Base-by-base conservation (phyloP, 2,797 vertebrate genomes). In the Diglossa cyanea region DNA sequence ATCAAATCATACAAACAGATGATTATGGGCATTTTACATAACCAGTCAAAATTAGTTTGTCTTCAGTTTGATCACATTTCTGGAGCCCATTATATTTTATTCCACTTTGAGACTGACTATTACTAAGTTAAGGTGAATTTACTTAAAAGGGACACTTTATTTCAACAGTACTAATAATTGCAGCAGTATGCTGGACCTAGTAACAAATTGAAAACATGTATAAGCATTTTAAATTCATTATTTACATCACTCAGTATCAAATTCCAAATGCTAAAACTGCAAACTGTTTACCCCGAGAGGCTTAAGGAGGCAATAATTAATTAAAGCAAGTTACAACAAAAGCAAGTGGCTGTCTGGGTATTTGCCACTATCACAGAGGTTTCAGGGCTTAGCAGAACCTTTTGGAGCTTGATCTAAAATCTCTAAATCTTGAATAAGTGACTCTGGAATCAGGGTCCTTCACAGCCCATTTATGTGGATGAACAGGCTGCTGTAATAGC, bases 1-100 rank as follows among this genome's bases (percentile, higher is more conserved):
- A 83, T 86, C 86, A 88, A 90, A 92, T 83, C 88, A 75, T 67
- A 77, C 92, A 85, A 84, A 90, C 61, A 93, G 86, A 92, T 80
- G 33, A 92, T 86, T 81, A 92, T 60, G 48, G 80, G 74, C 77
- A 87, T 72, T 92, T 95, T 95, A 87, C 50, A 87, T 88, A 96
- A 93, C 37, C 44, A 75, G 70, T 61, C 83, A 91, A 77, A 93
- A 92, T 78, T 53, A 92, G 60, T 92, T 90, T 92, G 67, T 74
- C 47, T 88, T 70, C 75, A 79, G 35, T 85, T 79, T 79, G 79
- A 67, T 67, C 68, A 57, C 35, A 23, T 61, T 35, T 73, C 58
- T 93, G 79, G 73, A 89, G 48, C 39, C 39, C 10, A 17, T 91
- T 90, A 28, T 57, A 54, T 82, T 89, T 82, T 74, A 45, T 83